A percentile compares a stretch with the other conserved stretches of the same genome.
Conservation (phyloP, 2,888 invertebrate genomes). For the Limnephilus lunatus region DNA sequence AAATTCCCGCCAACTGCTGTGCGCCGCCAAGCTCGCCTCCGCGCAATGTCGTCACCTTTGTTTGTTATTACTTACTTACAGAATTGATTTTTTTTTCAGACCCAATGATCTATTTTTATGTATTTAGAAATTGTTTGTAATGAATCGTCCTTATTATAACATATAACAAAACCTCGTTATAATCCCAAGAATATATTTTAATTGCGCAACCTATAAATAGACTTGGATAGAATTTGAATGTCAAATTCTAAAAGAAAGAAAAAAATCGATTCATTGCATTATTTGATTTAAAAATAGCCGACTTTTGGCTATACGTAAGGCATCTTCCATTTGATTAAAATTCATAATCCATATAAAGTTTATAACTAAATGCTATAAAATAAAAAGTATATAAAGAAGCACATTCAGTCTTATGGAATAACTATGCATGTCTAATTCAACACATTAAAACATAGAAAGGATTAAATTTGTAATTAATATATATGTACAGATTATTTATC, state of each 20-base stretch:
- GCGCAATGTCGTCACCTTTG: too few species aligned
- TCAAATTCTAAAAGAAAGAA: neutral
- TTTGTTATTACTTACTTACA: too few species aligned
- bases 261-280: neutral
- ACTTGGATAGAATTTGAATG: neutral
- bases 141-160: too few species aligned
- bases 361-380: constrained; percentile 9
- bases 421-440: neutral
- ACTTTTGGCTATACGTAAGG: neutral
- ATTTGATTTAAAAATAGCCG: neutral
- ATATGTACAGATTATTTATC: neutral
- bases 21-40: too few species aligned
- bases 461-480: constrained; percentile 4
- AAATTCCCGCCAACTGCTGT: too few species aligned
- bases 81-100: too few species aligned
- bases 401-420: constrained; percentile 17
- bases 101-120: too few species aligned
- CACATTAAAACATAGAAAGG: constrained; percentile 7
- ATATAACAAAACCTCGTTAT: too few species aligned
- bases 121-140: too few species aligned
- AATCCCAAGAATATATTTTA: too few species aligned
- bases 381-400: constrained; percentile 32
- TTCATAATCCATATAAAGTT: neutral
- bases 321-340: neutral
- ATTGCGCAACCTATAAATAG: too few species aligned